phyloP scores from a whole-genome alignment of 2,888 invertebrate species.

The Cylindroiulus punctatus region DNA sequence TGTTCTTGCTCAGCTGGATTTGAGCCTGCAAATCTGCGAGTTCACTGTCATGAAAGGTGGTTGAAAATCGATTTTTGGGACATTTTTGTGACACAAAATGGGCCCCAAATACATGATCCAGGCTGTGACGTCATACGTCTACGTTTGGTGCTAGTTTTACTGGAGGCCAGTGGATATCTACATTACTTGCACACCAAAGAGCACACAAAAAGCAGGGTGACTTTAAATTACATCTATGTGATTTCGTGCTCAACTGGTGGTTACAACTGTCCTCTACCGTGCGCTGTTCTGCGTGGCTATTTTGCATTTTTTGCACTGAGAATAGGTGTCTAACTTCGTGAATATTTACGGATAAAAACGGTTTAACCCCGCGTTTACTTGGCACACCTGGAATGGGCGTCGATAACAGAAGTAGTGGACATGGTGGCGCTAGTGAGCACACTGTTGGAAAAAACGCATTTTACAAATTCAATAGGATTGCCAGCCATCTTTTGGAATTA shows the following conservation, averaged over 20 bases:
- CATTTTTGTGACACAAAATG: too few species aligned
- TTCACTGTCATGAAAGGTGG: too few species aligned
- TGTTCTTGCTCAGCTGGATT: too few species aligned
- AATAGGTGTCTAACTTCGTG: conserved; percentile 12
- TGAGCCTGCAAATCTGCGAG: too few species aligned
- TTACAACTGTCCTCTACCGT: not conserved
- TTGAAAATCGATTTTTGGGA: too few species aligned
- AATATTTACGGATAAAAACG: conserved; percentile 44
- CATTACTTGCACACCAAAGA: not conserved
- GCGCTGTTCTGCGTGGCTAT: not conserved
- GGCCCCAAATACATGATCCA: conserved; percentile 3
- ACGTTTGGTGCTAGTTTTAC: conserved; percentile 5
- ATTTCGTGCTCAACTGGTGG: not conserved
- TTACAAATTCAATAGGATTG: conserved; percentile 31
- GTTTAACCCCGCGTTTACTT: conserved; percentile 47
- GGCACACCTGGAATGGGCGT: conserved; percentile 50
- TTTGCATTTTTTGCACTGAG: not conserved
- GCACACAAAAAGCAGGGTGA: conserved; percentile 15
- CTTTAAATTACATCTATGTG: not conserved
- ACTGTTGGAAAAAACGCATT: conserved; percentile 54
- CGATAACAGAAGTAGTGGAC: conserved; percentile 52
- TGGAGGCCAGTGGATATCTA: conserved; percentile 17
- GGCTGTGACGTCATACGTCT: not conserved
- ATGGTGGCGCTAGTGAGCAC: conserved; percentile 54
- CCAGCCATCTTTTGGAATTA: not conserved